Percentiles rank a stretch among this genome's conserved stretches.
phyloP scores from a whole-genome alignment of 2,888 invertebrate genomes.

The Helicoverpa assulta region DNA sequence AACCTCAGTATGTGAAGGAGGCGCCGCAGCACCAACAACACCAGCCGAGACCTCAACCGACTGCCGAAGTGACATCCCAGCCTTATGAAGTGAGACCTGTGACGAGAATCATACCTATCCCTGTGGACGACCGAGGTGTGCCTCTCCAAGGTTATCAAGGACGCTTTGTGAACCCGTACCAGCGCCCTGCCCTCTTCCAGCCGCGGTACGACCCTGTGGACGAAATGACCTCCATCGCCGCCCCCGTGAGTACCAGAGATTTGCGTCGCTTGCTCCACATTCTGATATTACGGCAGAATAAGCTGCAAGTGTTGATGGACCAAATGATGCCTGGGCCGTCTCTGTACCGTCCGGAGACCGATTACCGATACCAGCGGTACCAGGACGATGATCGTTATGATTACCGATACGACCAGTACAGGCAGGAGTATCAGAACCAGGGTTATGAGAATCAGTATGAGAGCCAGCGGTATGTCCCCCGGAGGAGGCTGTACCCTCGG shows the following conservation, averaged over 20 bases:
- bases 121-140: slow-evolving; percentile 86
- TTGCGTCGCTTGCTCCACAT: slow-evolving; percentile 92
- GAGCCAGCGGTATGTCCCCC: slow-evolving; percentile 84
- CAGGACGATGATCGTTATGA: slow-evolving; percentile 84
- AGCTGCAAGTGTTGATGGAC: slow-evolving; percentile 90
- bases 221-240: slow-evolving; percentile 91
- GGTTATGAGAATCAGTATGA: slow-evolving; percentile 85
- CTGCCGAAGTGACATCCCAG: slow-evolving; percentile 77
- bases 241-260: slow-evolving; percentile 93
- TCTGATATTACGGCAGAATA: slow-evolving; percentile 91
- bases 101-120: slow-evolving; percentile 83
- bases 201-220: slow-evolving; percentile 87
- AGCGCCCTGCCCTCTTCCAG: slow-evolving; percentile 70
- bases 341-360: slow-evolving; percentile 74
- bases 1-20: slow-evolving; percentile 84
- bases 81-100: slow-evolving; percentile 82
- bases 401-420: slow-evolving; percentile 82
- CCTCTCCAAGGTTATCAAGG: slow-evolving; percentile 84
- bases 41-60: slow-evolving; percentile 70
- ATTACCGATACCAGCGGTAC: slow-evolving; percentile 78
- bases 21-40: slow-evolving; percentile 66
- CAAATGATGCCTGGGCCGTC: slow-evolving; percentile 81
- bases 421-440: slow-evolving; percentile 83
- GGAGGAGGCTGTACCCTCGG: slow-evolving; percentile 79
- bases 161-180: slow-evolving; percentile 81